phyloP scores from a whole-genome alignment of 2,797 vertebrate genomes.

The Vireo griseus region DNA sequence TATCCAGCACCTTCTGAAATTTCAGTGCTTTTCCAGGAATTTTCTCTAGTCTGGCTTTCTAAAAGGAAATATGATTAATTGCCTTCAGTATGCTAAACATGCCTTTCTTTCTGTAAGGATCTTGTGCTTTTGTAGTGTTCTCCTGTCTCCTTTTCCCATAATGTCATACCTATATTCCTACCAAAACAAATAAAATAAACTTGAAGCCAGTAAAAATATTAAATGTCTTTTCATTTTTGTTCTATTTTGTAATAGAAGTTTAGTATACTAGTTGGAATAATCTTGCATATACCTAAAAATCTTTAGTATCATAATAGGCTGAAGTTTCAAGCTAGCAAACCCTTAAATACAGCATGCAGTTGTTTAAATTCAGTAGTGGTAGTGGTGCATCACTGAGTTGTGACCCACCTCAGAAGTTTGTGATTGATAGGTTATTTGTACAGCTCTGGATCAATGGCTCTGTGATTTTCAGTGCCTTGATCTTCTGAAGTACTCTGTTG shows the following conservation, averaged over 20 bases:
- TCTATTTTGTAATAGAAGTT: background rate
- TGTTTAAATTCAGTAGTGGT: background rate
- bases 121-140: background rate
- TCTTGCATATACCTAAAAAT: background rate
- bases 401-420: background rate
- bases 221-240: background rate
- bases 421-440: background rate
- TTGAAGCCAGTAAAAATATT: background rate
- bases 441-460: background rate
- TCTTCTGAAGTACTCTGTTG: background rate
- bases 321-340: background rate
- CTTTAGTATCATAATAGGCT: background rate
- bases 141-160: background rate
- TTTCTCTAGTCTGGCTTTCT: background rate
- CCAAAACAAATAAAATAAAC: background rate
- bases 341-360: background rate
- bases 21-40: conserved; percentile 1
- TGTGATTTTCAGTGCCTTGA: background rate
- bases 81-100: background rate
- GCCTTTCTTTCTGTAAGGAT: background rate
- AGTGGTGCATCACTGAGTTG: background rate
- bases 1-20: conserved; percentile 25
- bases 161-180: background rate
- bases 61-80: conserved; percentile 1
- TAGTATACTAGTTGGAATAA: background rate